Evolutionary conservation across 2,888 invertebrate species (phyloP).

Genomic region (Lasioglossum figueresi): DNA sequence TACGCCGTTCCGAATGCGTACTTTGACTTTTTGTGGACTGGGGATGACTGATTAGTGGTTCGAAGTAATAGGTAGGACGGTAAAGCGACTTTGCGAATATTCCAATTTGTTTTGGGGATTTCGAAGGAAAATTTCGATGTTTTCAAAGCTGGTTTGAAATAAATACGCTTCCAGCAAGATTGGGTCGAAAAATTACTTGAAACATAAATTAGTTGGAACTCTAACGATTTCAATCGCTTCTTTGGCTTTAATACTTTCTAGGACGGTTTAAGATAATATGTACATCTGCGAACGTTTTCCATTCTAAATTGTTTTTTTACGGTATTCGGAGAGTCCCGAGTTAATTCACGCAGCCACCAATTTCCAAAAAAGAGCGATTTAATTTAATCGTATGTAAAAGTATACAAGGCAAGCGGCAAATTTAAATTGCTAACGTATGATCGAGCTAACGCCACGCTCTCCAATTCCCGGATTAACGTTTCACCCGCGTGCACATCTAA

Average conservation of each 20-base stretch:
- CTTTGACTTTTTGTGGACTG: background rate
- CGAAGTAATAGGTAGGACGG: background rate
- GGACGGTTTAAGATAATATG: no score
- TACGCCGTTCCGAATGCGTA: background rate
- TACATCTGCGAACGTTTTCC: no score
- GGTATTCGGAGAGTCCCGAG: background rate
- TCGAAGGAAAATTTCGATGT: background rate
- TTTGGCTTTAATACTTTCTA: no score
- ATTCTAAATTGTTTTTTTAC: background rate
- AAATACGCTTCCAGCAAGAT: background rate
- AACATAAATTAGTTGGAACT: no score
- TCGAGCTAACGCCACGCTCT: background rate
- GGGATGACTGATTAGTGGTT: background rate
- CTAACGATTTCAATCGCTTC: no score
- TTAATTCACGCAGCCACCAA: background rate
- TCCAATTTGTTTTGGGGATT: background rate
- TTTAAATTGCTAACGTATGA: background rate
- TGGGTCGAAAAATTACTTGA: background rate
- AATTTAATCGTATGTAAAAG: conserved; percentile 5
- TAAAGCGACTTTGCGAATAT: background rate
- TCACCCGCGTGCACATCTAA: background rate
- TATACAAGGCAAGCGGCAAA: background rate
- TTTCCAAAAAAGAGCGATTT: background rate
- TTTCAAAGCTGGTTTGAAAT: background rate
- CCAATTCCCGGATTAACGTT: background rate